phyloP scores from a whole-genome alignment of 2,113 vertebrate genomes.

The Cinclus mexicanus region DNA sequence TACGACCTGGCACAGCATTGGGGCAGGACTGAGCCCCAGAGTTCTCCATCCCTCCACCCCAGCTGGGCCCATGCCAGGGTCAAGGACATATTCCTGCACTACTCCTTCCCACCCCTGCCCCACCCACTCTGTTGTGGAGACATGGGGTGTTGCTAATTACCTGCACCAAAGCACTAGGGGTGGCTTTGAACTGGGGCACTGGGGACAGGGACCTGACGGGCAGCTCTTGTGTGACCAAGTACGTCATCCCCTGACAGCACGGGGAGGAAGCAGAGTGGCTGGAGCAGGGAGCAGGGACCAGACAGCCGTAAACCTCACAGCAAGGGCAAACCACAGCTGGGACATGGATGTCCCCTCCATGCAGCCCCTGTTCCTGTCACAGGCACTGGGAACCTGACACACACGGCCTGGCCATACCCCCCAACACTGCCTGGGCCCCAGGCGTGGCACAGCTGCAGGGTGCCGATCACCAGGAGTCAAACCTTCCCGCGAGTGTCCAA shows the following conservation, averaged over 20 bases:
- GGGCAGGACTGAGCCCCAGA: neutral
- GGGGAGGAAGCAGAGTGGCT: neutral
- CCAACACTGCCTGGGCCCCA: neutral
- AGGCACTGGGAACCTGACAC: rapidly evolving
- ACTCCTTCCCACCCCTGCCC: neutral
- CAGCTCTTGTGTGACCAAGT: neutral
- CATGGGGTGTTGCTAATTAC: neutral
- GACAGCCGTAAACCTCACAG: neutral
- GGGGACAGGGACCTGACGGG: neutral
- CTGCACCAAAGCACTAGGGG: neutral
- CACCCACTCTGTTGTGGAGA: neutral
- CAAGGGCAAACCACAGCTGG: neutral
- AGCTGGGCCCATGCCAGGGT: neutral
- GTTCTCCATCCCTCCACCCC: neutral
- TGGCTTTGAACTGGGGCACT: neutral
- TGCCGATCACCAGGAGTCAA: neutral
- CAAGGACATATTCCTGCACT: constrained; percentile 11
- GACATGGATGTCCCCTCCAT: neutral
- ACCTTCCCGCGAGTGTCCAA: neutral
- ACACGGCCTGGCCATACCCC: rapidly evolving
- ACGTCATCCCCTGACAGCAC: rapidly evolving
- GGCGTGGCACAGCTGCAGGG: rapidly evolving
- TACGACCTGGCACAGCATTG: neutral
- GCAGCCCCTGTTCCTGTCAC: neutral
- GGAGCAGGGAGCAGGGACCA: neutral